Evolutionary conservation across 2,888 invertebrate genomes (phyloP), one percentile per base, ranked within the genome.

Genomic region (Dorcus hopei): DNA sequence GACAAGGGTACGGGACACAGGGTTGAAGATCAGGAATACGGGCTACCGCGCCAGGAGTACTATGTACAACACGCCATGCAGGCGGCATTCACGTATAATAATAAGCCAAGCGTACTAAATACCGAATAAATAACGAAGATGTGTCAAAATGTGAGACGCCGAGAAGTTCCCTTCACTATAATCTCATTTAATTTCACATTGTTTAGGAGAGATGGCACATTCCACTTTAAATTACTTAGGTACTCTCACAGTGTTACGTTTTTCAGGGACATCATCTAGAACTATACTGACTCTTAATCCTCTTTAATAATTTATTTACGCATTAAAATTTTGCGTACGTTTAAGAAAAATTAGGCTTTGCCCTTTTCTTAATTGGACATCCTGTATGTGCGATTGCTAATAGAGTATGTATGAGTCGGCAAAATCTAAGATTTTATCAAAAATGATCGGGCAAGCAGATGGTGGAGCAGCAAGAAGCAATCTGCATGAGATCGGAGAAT

Each of bases 1-100:
- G 52, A 57, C 55, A 57, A 50, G 57, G 54, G 60, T 58, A 58
- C 19, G 60, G 61, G 55, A 60, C 62, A 61, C 53, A 48, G 51
- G 49, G 19, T 42, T 48, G 38, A 53, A 53, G 42, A 63, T 59
- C 19, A 19, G 19, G 3, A 19, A 19, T 19, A 19, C 19, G 19
- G 19, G 19, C 19, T 19, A 19, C 19, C 19, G 19, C 19, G 19
- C 3, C 43, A 7, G 7, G 8, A 7, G 43, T 9, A 14, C 14
- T 1, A 14, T 14, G 14, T 14, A 43, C 7, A 11, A 8, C 11
- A 14, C 43, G 43, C 14, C n/a, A 43, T 45, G 7, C 45, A 45
- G 23, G 11, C 11, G 23, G 11, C 11, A 16, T 9, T 45, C 45
- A 45, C 45, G 14, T 11, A 5, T 16, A 45, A n/a, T 19, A 11